phyloP scores from a whole-genome alignment of 30 jellyfish, hydroid and myxozoan species.

The Sanderia malayensis region DNA sequence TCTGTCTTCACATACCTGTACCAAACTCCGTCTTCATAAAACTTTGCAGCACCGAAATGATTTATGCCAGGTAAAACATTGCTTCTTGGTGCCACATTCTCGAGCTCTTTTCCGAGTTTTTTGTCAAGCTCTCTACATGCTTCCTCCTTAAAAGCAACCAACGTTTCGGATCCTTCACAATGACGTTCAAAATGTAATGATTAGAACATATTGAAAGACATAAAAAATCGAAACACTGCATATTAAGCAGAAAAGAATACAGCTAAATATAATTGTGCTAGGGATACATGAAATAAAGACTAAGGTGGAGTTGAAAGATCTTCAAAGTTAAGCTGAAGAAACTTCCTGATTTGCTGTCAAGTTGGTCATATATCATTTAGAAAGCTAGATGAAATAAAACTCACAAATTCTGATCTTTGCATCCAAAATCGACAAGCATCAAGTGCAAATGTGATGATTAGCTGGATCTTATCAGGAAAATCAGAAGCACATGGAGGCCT shows the following conservation, averaged over 20 bases:
- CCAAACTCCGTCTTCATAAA: constrained; percentile 56
- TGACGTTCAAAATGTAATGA: too few relatives aligned
- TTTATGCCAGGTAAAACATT: constrained; percentile 37
- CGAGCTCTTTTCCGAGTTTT: constrained; percentile 28
- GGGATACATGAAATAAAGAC: too few relatives aligned
- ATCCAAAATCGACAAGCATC: constrained; percentile 86
- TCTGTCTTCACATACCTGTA: constrained; percentile 89
- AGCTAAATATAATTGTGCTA: too few relatives aligned
- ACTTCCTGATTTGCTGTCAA: too few relatives aligned
- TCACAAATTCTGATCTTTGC: constrained; percentile 46
- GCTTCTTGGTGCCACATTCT: background rate
- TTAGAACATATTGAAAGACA: too few relatives aligned
- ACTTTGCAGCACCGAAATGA: constrained; percentile 75
- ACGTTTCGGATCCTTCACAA: too few relatives aligned
- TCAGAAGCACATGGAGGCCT: constrained; percentile 57
- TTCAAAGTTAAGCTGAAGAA: too few relatives aligned
- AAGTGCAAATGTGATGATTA: constrained; percentile 50
- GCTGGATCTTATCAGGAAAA: constrained; percentile 44
- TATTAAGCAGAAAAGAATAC: too few relatives aligned
- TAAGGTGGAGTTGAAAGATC: too few relatives aligned
- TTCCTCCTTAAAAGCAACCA: constrained; percentile 1
- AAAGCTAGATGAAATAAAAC: too few relatives aligned
- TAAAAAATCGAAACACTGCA: too few relatives aligned
- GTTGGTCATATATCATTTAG: too few relatives aligned
- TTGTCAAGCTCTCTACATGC: constrained; percentile 17